Conservation (phyloP, 2,113 vertebrate genomes). For the Xiphias gladius region DNA sequence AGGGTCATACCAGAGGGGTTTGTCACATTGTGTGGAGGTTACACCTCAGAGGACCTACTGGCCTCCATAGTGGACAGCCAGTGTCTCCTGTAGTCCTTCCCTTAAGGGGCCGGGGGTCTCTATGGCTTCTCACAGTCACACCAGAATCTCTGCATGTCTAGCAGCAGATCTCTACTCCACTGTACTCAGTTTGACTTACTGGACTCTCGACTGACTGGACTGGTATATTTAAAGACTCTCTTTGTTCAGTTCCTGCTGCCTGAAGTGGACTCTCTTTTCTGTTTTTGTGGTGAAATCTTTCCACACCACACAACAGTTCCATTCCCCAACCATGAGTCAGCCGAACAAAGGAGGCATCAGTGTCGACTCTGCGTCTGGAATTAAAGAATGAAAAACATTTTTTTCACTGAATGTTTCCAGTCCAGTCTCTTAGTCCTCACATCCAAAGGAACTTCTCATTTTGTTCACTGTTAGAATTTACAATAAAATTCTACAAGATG, state of each 20-base stretch:
- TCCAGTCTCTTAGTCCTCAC: slow-evolving; percentile 23
- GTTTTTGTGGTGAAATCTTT: slow-evolving; percentile 80
- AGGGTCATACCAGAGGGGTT: slow-evolving; percentile 77
- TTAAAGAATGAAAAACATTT: slow-evolving; percentile 67
- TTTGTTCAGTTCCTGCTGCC: slow-evolving; percentile 74
- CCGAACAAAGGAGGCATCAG: slow-evolving; percentile 80
- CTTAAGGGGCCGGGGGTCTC: slow-evolving; percentile 65
- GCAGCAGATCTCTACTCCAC: slow-evolving; percentile 56
- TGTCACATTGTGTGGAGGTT: slow-evolving; percentile 82
- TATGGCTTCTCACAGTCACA: slow-evolving; percentile 77
- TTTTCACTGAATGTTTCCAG: slow-evolving; percentile 52
- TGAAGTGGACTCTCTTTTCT: slow-evolving; percentile 69
- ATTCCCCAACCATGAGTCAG: slow-evolving; percentile 82
- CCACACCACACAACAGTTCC: slow-evolving; percentile 75
- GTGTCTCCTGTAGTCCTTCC: slow-evolving; percentile 66
- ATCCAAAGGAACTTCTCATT: slow-evolving; percentile 34
- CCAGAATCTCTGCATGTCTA: slow-evolving; percentile 61
- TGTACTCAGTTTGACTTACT: slow-evolving; percentile 55
- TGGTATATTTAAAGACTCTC: slow-evolving; percentile 71
- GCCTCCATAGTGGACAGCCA: slow-evolving; percentile 75
- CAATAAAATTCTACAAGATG: slow-evolving; percentile 17
- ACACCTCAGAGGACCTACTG: slow-evolving; percentile 79
- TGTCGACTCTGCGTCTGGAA: slow-evolving; percentile 60
- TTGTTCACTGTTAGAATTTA: slow-evolving; percentile 36
- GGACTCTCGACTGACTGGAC: slow-evolving; percentile 54